phyloP scores from a whole-genome alignment of 2,113 vertebrate genomes.

The Saguinus imperator region DNA sequence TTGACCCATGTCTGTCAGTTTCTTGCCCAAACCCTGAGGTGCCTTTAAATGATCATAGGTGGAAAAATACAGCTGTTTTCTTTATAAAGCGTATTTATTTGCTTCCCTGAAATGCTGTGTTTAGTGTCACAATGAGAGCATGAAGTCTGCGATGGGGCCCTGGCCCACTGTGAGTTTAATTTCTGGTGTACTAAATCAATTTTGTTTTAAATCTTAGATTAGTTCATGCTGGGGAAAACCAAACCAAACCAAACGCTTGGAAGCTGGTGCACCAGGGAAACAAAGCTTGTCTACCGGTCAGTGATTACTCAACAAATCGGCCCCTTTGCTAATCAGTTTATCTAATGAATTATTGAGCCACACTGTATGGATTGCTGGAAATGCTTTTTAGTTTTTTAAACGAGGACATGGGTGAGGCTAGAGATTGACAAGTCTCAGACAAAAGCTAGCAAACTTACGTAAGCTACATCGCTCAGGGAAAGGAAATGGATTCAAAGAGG shows the following conservation, averaged over 20 bases:
- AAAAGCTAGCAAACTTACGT: not conserved
- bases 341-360: slow-evolving; percentile 72
- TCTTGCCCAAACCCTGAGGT: slow-evolving; percentile 42
- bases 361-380: not conserved
- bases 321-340: slow-evolving; percentile 60
- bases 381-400: slow-evolving; percentile 64
- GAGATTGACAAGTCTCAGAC: not conserved
- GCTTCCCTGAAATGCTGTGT: slow-evolving; percentile 51
- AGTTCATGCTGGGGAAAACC: slow-evolving; percentile 68
- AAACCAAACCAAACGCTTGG: slow-evolving; percentile 53
- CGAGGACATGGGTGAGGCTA: not conserved
- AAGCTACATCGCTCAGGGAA: not conserved
- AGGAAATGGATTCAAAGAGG: not conserved
- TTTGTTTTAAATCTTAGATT: slow-evolving; percentile 75
- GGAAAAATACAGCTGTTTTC: slow-evolving; percentile 54
- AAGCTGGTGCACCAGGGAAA: not conserved
- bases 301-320: slow-evolving; percentile 64
- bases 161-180: slow-evolving; percentile 62
- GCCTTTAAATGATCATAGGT: slow-evolving; percentile 41
- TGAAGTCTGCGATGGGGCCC: slow-evolving; percentile 4
- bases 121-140: not conserved
- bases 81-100: slow-evolving; percentile 15
- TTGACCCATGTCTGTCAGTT: slow-evolving; percentile 58
- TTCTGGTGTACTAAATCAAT: slow-evolving; percentile 68
- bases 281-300: slow-evolving; percentile 46